Evolutionary conservation across 2,888 invertebrate genomes (phyloP), one percentile per base, ranked within the genome.

Genomic region (Drosophila merina): DNA sequence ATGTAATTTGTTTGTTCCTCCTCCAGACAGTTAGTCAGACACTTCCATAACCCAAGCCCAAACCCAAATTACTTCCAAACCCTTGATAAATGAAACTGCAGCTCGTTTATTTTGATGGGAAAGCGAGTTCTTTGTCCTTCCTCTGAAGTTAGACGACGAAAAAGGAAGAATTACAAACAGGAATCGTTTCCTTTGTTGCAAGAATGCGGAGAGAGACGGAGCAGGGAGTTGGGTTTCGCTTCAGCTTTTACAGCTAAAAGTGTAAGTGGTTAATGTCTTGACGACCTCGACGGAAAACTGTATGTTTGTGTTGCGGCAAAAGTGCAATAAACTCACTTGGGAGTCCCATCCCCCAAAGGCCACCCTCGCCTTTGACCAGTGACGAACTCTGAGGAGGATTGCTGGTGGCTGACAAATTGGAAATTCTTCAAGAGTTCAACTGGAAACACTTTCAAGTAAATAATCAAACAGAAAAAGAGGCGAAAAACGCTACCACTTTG

Each of bases 261-360:
- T 78, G 81, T 80, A 81, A 86, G 80, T 81, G 81, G 60, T 60
- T 67, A 60, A 52, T 60, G 38, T 47, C 69, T 76, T 70, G 40
- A 26, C 36, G 36, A 36, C 10, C n/a, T n/a, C 10, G 20, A 10
- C 6, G 36, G 36, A 62, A 58, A 49, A 47, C 70, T 57, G 50
- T 67, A 57, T 57, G 84, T 80, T 84, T 85, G 79, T 74, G 79
- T 81, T 78, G 76, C 57, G 64, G 79, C 79, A 68, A 86, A 72
- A 82, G 82, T 79, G 82, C 82, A 82, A 82, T 82, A 82, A 82
- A 82, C 82, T 85, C 82, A 20, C 40, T 36, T 36, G 83, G 76
- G 25, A 49, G 38, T 48, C 50, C 12, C 60, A 38, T 44, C 42
- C 33, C 48, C 40, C 26, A 20, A 60, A 42, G 38, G 45, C 62